Conservation (phyloP, 2,113 vertebrate genomes). For the Empidonax alnorum region DNA sequence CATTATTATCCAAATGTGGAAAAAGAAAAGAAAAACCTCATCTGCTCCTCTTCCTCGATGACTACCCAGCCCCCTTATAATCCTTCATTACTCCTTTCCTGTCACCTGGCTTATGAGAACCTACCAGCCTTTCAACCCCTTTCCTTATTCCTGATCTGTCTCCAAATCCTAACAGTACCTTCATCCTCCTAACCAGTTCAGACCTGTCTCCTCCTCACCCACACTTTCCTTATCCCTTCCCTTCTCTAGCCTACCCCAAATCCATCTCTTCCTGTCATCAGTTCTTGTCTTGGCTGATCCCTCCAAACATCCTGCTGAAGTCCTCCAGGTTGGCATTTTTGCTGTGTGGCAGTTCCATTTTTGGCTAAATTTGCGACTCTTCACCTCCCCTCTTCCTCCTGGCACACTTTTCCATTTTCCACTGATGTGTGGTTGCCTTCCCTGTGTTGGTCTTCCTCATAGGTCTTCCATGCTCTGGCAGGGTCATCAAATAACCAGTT, state of each 20-base stretch:
- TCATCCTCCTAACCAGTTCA: background rate
- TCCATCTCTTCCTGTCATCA: background rate
- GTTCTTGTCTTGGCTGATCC: background rate
- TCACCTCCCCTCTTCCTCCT: background rate
- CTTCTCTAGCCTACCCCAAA: background rate
- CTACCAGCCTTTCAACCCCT: background rate
- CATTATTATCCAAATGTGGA: background rate
- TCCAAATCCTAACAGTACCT: background rate
- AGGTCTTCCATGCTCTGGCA: background rate
- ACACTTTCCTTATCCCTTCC: background rate
- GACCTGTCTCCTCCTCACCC: background rate
- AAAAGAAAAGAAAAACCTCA: background rate
- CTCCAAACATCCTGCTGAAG: background rate
- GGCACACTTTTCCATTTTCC: background rate
- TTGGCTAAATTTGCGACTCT: background rate
- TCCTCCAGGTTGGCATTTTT: background rate
- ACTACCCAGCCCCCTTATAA: background rate
- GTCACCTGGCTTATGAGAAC: background rate
- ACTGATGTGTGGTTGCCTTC: background rate
- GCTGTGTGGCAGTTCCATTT: background rate
- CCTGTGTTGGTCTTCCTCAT: background rate
- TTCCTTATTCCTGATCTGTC: background rate
- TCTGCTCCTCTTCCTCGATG: background rate
- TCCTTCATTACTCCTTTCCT: background rate
- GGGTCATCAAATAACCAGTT: background rate